Conservation (phyloP, 2,888 invertebrate species). For the Pomacea canaliculata region DNA sequence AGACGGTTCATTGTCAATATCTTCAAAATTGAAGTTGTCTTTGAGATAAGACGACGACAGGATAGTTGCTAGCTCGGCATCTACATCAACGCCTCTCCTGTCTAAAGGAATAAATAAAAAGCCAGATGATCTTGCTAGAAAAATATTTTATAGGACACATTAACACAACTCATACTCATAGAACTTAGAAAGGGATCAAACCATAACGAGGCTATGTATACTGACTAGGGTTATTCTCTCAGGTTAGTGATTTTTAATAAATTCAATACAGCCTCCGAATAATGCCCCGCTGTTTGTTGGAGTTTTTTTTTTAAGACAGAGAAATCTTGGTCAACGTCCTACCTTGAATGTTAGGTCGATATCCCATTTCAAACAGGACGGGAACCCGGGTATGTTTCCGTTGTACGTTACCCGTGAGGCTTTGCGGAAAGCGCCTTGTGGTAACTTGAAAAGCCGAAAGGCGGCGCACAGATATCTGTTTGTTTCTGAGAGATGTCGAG, state of each 20-base stretch:
- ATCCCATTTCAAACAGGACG: conserved; percentile 30
- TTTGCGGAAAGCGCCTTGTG: conserved; percentile 13
- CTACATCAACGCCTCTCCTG: conserved; percentile 30
- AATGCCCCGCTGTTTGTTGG: background rate
- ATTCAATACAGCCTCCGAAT: too few species aligned
- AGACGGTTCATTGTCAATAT: background rate
- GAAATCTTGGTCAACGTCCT: background rate
- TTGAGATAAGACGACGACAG: conserved; percentile 28
- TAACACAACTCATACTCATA: too few species aligned
- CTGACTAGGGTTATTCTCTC: background rate
- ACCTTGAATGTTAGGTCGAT: conserved; percentile 30
- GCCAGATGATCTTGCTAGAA: background rate
- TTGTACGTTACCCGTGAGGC: conserved; percentile 32
- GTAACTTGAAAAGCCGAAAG: conserved; percentile 29
- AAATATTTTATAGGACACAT: too few species aligned
- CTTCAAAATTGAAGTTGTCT: conserved; percentile 24
- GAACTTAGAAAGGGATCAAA: background rate
- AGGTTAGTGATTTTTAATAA: too few species aligned
- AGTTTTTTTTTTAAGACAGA: background rate
- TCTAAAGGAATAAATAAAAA: conserved; percentile 1
- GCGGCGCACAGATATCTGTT: conserved; percentile 24
- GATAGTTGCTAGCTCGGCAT: conserved; percentile 32
- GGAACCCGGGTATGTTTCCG: conserved; percentile 30
- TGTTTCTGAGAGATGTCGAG: background rate
- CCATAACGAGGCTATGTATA: background rate